phyloP scores from a whole-genome alignment of 2,888 invertebrate species.

The Eulithis testata region DNA sequence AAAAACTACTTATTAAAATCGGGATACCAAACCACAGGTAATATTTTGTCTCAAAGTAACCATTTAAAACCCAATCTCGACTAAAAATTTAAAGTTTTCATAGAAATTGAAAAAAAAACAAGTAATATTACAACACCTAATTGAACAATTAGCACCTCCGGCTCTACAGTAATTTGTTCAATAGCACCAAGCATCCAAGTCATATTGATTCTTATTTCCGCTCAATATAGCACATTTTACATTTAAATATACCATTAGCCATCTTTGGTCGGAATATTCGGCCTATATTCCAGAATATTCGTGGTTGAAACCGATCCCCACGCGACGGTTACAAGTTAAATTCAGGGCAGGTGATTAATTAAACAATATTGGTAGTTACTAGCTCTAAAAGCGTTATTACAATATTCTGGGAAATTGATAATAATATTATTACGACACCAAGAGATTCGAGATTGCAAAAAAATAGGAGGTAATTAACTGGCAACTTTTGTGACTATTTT shows the following conservation, averaged over 20 bases:
- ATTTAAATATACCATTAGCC: background rate
- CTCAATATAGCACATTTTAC: background rate
- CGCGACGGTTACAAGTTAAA: slow-evolving; percentile 17
- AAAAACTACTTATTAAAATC: no score
- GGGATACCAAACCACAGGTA: no score
- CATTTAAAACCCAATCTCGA: no score
- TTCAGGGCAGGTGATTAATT: slow-evolving; percentile 25
- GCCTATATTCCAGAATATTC: slow-evolving; percentile 8
- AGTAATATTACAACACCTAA: background rate
- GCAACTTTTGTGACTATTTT: no score
- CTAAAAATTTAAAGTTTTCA: no score
- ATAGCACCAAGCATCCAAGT: background rate
- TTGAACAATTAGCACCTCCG: background rate
- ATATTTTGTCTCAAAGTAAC: no score
- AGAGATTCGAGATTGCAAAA: background rate
- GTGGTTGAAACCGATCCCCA: slow-evolving; percentile 3
- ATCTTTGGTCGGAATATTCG: background rate
- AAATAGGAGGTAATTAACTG: background rate
- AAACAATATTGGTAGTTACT: slow-evolving; percentile 25
- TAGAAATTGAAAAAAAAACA: no score
- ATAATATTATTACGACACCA: slow-evolving; percentile 2
- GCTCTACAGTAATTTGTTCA: background rate
- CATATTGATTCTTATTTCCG: background rate
- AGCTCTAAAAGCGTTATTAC: slow-evolving; percentile 12
- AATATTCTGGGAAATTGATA: slow-evolving; percentile 10